Base-by-base conservation (phyloP, 2,113 vertebrate species). In the Myotis lucifugus region DNA sequence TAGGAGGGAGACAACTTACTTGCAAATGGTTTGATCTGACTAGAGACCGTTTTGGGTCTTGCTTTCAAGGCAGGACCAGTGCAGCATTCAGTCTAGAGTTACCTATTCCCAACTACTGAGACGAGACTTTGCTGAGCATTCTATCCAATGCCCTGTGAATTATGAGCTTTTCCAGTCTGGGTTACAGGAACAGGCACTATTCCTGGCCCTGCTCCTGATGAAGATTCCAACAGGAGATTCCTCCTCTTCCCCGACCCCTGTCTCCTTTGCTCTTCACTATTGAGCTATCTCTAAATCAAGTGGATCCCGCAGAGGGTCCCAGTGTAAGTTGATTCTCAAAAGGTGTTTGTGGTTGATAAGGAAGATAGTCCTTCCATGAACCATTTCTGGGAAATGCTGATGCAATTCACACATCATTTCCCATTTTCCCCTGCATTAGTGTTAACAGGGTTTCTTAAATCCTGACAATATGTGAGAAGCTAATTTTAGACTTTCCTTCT, bases 401-500 rank as follows among this genome's bases (percentile, higher is more conserved):
- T 19, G n/a, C 19, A 42, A 40, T 89, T 87, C 46, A 83, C 61
- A 83, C n/a, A 29, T 72, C 52, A 8, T 42, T 94, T 92, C 69
- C 74, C 46, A 59, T 89, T 67, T 79, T 10, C 46, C 18, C 37
- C 9, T 86, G 85, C 32, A n/a, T 59, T 50, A 29, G 25, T 6
- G 37, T 61, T 72, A 42, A 83, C 21, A 34, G 17, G 61, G 66
- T 34, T 86, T 85, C 52, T 92, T 86, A 66, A 94, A 92, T 59
- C 21, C 89, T 90, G 32, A 56, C 14, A 83, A 50, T 66, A 86
- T 32, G 67, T 73, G 37, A 85, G 69, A 85, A 73, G 74, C 69
- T 83, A 82, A 73, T 86, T 95, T 86, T 92, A 92, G 92, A 42
- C 37, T 72, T 92, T 17, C 34, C 23, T 7, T 88, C 42, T 85